Base-by-base conservation (phyloP, 2,113 vertebrate species). In the Oreotrochilus melanogaster region DNA sequence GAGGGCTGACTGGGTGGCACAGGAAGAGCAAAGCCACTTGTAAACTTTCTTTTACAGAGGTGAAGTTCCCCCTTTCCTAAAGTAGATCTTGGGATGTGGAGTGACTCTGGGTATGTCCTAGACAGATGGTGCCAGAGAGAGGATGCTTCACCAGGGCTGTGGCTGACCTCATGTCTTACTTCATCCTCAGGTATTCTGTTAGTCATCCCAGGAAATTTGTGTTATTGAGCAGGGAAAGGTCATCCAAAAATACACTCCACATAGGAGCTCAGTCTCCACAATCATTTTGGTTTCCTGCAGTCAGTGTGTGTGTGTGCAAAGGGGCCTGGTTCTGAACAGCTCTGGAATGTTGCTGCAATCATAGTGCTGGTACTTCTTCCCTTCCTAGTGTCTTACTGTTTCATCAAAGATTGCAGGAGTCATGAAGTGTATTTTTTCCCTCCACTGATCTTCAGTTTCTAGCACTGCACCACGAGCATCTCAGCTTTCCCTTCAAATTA, bases 281-380 rank as follows among this genome's bases (percentile, higher is more conserved):
- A 25, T 14, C 37, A 7, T 11, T 33, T 60, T 2, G 0, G 64
- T 0, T 67, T 60, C 53, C 27, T 23, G 13, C 50, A 50, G 35
- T 45, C 45, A 18, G 12, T 7, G 51, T 9, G 12, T 7, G 12
- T 7, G 51, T 9, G 39, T 25, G 24, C n/a, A 14, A n/a, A n/a
- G 67, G 60, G 10, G 28, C 37, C 39, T 30, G 42, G 35, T 39
- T 48, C 27, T 12, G 6, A 51, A 11, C 53, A 50, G 53, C 65
- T 47, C 23, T 11, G 24, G 11, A 43, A 8, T 51, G 47, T n/a
- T 21, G 54, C 74, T 88, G 48, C 14, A 16, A 22, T 33, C 25
- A 0, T 16, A 48, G 12, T 13, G 0, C 50, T 31, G 43, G 21
- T 39, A 4, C 43, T 67, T 69, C 66, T 78, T 30, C 37, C 30